Conservation (phyloP, 1,140 invertebrate genomes). For the Euwallacea similis region DNA sequence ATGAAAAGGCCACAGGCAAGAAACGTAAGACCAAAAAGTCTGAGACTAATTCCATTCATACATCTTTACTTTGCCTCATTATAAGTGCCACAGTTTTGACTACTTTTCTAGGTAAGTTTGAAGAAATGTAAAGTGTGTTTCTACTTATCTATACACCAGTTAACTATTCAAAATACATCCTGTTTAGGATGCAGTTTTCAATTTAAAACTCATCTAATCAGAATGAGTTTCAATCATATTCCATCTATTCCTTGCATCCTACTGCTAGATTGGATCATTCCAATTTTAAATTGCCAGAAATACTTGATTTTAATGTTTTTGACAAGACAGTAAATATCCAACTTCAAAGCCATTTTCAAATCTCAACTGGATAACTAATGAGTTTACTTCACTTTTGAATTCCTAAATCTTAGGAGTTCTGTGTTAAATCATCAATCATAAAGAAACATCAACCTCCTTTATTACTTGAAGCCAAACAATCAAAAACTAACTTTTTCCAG, state of each 20-base stretch:
- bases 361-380: background rate
- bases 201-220: no score
- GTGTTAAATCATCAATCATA: background rate
- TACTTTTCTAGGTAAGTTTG: conserved; percentile 47
- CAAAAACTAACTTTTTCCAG: conserved; percentile 39
- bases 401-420: background rate
- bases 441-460: background rate
- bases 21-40: conserved; percentile 44
- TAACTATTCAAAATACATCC: background rate
- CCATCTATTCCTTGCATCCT: no score
- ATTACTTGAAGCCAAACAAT: background rate
- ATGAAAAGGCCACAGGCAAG: conserved; percentile 42
- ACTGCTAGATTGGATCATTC: no score
- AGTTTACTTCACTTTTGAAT: background rate
- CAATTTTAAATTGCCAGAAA: no score
- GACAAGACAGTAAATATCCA: no score
- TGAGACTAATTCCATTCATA: conserved; percentile 42
- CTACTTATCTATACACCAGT: background rate
- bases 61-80: conserved; percentile 50
- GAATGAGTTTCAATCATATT: no score
- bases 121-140: background rate
- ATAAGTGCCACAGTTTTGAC: conserved; percentile 50
- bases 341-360: background rate
- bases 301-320: no score
- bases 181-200: no score